Evolutionary conservation across 2,797 vertebrate species (phyloP).

Genomic region (Pelobates cultripes): DNA sequence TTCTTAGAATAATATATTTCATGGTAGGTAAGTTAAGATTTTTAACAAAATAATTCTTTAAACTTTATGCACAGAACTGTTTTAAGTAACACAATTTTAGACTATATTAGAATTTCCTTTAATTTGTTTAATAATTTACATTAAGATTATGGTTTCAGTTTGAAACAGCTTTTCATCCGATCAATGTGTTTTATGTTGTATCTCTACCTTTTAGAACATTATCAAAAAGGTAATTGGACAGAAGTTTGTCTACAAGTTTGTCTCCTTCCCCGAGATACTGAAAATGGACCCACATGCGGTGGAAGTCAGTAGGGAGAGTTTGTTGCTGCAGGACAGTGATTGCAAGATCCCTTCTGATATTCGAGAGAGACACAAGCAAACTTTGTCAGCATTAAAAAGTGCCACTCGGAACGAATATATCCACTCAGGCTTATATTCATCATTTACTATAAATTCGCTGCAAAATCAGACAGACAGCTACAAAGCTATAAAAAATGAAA

Average conservation of each 20-base stretch:
- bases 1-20: too few species aligned
- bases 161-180: not conserved
- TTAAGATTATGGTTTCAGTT: too few species aligned
- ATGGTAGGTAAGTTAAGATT: too few species aligned
- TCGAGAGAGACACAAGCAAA: conserved; percentile 76
- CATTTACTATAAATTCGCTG: conserved; percentile 88
- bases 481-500: conserved; percentile 82
- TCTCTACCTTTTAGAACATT: conserved; percentile 84
- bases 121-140: too few species aligned
- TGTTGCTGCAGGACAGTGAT: conserved; percentile 80
- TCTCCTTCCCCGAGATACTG: conserved; percentile 93
- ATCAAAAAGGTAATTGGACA: conserved; percentile 97
- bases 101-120: too few species aligned
- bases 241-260: conserved; percentile 97
- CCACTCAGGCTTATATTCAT: conserved; percentile 89
- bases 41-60: too few species aligned
- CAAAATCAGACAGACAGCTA: conserved; percentile 81
- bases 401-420: conserved; percentile 86
- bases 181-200: not conserved
- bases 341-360: conserved; percentile 75
- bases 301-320: conserved; percentile 84
- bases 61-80: too few species aligned
- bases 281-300: conserved; percentile 90
- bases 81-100: too few species aligned
- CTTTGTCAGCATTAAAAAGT: conserved; percentile 76